These are phyloP conservation scores for Ommatoiulus sabulosus DNA, from an alignment of 2,888 invertebrate genomes.

Conservation along the genomic window DNA sequence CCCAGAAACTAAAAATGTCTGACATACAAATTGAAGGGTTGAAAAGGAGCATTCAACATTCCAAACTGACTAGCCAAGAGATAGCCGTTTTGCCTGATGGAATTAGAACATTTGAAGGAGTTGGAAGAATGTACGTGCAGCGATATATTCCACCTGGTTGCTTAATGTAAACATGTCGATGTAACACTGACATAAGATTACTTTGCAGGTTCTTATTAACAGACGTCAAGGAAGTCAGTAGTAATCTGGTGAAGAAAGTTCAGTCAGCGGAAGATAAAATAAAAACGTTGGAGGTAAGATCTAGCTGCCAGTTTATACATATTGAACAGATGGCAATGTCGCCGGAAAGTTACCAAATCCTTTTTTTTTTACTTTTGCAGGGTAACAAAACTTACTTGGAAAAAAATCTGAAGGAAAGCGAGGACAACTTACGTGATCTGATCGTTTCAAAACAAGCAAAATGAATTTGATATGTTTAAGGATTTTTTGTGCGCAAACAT, in stretches of 20 bases:
- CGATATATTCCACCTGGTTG: too few relatives aligned
- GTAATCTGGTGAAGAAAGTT: slow-evolving; percentile 74
- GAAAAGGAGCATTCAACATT: slow-evolving; percentile 77
- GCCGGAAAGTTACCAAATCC: neutral
- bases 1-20: slow-evolving; percentile 81
- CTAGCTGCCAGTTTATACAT: neutral
- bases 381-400: slow-evolving; percentile 84
- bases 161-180: too few relatives aligned
- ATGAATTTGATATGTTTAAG: neutral
- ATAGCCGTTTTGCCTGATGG: slow-evolving; percentile 73
- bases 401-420: slow-evolving; percentile 83
- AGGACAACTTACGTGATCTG: slow-evolving; percentile 87
- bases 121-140: slow-evolving; percentile 78
- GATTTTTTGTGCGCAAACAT: neutral
- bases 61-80: slow-evolving; percentile 78
- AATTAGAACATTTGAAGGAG: slow-evolving; percentile 81
- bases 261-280: slow-evolving; percentile 72
- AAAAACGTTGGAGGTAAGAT: slow-evolving; percentile 74
- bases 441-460: slow-evolving; percentile 62
- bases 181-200: neutral
- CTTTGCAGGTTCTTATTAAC: slow-evolving; percentile 75
- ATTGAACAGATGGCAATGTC: too few relatives aligned
- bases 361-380: slow-evolving; percentile 66
- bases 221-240: slow-evolving; percentile 75
- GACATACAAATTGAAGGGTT: slow-evolving; percentile 81